Conservation (phyloP, 1,140 invertebrate species). For the Antheraea pernyi region DNA sequence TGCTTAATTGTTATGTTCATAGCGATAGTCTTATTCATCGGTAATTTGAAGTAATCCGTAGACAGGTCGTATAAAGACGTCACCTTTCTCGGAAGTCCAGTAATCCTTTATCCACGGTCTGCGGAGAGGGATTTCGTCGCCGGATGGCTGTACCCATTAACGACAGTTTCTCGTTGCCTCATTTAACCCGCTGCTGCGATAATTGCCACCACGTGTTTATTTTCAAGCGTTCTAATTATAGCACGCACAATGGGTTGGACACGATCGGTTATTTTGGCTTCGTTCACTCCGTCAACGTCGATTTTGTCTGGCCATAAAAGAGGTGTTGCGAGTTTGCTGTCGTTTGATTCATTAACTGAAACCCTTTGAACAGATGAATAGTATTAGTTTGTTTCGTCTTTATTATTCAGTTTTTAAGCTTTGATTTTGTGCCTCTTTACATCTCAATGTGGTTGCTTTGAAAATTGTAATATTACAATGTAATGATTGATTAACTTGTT, state of each 20-base stretch:
- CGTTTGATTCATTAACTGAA: constrained; percentile 72
- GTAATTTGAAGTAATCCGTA: background rate
- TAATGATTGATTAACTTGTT: background rate
- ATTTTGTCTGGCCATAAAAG: constrained; percentile 69
- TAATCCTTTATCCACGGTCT: constrained; percentile 40
- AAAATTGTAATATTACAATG: background rate
- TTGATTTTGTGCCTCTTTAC: constrained; percentile 27
- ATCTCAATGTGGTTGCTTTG: constrained; percentile 15
- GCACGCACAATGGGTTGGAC: constrained; percentile 76
- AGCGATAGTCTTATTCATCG: background rate
- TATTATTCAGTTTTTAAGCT: constrained; percentile 40
- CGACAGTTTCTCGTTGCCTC: constrained; percentile 70
- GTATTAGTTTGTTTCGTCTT: constrained; percentile 53
- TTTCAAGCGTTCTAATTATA: constrained; percentile 75
- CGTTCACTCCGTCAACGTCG: constrained; percentile 71
- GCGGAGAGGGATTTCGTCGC: constrained; percentile 39
- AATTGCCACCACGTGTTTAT: constrained; percentile 78
- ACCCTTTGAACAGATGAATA: constrained; percentile 69
- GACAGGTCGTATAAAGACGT: constrained; percentile 33
- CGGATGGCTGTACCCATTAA: constrained; percentile 67
- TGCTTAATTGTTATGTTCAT: background rate
- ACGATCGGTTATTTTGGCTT: constrained; percentile 72
- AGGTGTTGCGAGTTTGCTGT: constrained; percentile 71
- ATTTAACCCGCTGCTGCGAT: constrained; percentile 76
- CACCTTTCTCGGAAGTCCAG: constrained; percentile 41